These are phyloP conservation scores for Drosophila nikananu DNA, from an alignment of 1,140 invertebrate genomes.

Conservation along the genomic window DNA sequence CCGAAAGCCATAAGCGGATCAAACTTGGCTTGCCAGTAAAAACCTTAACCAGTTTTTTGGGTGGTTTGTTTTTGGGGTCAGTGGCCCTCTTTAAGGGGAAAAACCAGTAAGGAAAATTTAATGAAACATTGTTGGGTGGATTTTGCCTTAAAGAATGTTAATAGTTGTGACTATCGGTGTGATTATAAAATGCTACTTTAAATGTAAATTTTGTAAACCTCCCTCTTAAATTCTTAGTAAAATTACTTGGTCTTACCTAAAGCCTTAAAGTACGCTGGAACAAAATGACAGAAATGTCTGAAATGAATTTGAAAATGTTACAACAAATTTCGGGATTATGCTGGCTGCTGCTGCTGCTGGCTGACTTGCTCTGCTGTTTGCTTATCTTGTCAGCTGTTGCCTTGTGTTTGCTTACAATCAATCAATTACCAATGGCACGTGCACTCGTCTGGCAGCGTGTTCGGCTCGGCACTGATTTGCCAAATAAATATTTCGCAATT, in stretches of 20 bases:
- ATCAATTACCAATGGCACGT: constrained; percentile 62
- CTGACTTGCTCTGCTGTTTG: constrained; percentile 33
- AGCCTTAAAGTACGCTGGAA: not conserved
- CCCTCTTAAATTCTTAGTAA: too few relatives aligned
- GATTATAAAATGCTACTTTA: too few relatives aligned
- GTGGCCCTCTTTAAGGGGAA: constrained; percentile 2
- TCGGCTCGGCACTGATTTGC: constrained; percentile 40
- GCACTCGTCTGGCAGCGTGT: constrained; percentile 49
- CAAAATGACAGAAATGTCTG: not conserved
- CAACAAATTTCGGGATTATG: constrained; percentile 25
- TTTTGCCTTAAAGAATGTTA: not conserved
- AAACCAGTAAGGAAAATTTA: not conserved
- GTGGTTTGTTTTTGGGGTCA: constrained; percentile 18
- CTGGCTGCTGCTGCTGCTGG: constrained; percentile 4
- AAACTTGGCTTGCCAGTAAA: not conserved
- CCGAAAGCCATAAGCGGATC: constrained; percentile 5
- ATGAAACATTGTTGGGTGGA: not conserved
- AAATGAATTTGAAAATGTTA: constrained; percentile 35
- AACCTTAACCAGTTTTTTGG: not conserved
- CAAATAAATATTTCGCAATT: constrained; percentile 62
- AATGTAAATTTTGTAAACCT: too few relatives aligned
- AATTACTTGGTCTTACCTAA: not conserved
- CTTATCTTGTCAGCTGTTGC: constrained; percentile 67
- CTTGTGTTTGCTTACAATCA: constrained; percentile 49
- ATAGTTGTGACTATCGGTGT: too few relatives aligned